Base-by-base conservation (phyloP, 2,797 vertebrate species). In the Carcharodon carcharias region DNA sequence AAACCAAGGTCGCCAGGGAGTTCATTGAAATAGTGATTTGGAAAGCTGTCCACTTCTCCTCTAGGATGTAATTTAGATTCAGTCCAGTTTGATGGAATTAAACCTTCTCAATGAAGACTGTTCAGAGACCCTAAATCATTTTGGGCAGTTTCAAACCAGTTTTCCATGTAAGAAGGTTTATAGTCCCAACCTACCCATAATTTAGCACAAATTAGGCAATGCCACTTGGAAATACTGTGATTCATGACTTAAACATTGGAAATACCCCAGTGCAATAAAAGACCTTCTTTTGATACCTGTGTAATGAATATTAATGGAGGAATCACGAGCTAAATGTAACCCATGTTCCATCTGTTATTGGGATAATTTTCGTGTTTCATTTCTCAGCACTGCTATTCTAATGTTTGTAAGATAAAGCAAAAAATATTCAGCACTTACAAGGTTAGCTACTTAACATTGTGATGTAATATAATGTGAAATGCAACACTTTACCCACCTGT, bases 141-240 rank as follows among this genome's bases (percentile, higher is more conserved):
- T 23, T 93, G 91, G 91, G 26, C n/a, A 67, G 63, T 93, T n/a
- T 93, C 89, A 93, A 50, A 67, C 35, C 63, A 40, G 63, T 65
- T 93, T 8, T 18, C 61, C 67, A n/a, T 11, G 61, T 92, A 21
- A 92, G 58, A 35, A 61, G 14, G 58, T 92, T 92, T 93, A 67
- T 67, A 45, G 50, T 67, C 91, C 63, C 91, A 93, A 93, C n/a
- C 91, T 67, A 26, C 91, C 61, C 91, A 93, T 67, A 67, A 67
- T 93, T 93, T 93, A 67, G 61, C n/a, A 93, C 63, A 65, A 93
- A 93, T 65, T 67, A 93, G 91, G n/a, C 91, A 40, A 23, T 93
- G 91, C 23, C 63, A 93, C 91, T 93, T 93, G 61, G 35, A 65
- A n/a, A 67, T 40, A 93, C 18, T 67, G 16, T 93, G 61, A 23